Evolutionary conservation across 2,797 vertebrate genomes (phyloP), one percentile per base, ranked within the genome.

Genomic region (Hybognathus amarus): DNA sequence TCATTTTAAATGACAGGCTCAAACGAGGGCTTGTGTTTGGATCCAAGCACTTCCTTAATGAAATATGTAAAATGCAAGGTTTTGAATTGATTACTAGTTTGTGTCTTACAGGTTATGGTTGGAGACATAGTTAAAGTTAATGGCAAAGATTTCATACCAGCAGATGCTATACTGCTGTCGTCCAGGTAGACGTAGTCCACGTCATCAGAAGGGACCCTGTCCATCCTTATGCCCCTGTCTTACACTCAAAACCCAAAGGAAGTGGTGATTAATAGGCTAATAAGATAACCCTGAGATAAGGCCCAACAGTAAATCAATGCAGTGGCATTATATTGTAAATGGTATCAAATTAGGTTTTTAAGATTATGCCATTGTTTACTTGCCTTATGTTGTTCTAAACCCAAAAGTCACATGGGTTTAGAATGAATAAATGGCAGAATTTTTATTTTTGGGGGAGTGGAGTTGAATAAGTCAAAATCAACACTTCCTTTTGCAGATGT

Each of bases 121-220:
- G 97, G 97, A 94, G 97, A 99, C 96, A 94, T 98, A 97, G 92
- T 99, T 97, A 97, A 94, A 97, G 94, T 99, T 96, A 98, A 96
- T 96, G 96, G 94, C 95, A 96, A 95, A 95, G 97, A 98, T 95
- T 97, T 94, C 93, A 94, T 99, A 94, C 97, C 97, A 93, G 97
- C 97, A 95, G 97, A 99, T 94, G 95, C 95, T 95, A 95, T 97
- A 94, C 95, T 98, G 94, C 97, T 98, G 89, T 97, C 96, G 87
- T 97, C 97, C 97, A 99, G 98, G 97, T 98, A 98, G 93, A 94
- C 93, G 94, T n/a, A 94, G 94, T 78, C 91, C 85, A 91, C 94
- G 91, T 92, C 93, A 93, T 92, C 92, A 95, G 94, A 93, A 94
- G 92, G 91, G 93, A 90, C 91, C 90, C 90, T 93, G 94, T 93